Evolutionary conservation across 2,113 vertebrate species (phyloP).

Genomic region (Pseudorasbora parva): DNA sequence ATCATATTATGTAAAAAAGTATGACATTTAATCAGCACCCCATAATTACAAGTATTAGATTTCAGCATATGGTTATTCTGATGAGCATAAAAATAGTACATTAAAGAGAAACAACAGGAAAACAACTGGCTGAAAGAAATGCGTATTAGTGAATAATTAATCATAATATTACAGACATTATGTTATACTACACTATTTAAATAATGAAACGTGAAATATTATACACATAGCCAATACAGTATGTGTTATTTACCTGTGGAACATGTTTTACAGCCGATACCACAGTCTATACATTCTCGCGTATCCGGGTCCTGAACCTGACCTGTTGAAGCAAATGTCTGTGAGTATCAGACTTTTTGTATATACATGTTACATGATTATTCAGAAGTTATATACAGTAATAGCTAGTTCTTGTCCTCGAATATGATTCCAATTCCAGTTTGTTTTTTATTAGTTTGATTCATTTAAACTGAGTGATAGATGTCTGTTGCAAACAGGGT

Average conservation of each 20-base stretch:
- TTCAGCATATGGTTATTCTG: background rate
- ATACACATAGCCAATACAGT: background rate
- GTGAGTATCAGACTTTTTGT: background rate
- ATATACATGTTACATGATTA: background rate
- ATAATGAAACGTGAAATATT: background rate
- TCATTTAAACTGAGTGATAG: too few species aligned
- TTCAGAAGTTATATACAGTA: background rate
- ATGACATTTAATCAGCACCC: too few species aligned
- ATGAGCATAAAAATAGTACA: background rate
- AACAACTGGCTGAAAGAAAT: background rate
- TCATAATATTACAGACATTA: background rate
- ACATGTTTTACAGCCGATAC: conserved; percentile 76
- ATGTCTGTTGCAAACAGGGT: too few species aligned
- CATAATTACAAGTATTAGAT: too few species aligned
- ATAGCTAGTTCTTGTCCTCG: background rate
- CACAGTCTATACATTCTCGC: conserved; percentile 80
- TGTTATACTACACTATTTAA: background rate
- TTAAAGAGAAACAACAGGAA: background rate
- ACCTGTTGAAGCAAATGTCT: conserved; percentile 63
- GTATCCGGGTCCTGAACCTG: conserved; percentile 79
- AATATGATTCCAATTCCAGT: background rate
- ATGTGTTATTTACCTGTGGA: conserved; percentile 70
- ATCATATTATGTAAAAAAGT: too few species aligned
- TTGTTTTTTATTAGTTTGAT: too few species aligned
- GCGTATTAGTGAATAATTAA: background rate